Percentiles rank a stretch among this genome's conserved stretches.
phyloP scores from a whole-genome alignment of 2,888 invertebrate species.

The Helleia helle region DNA sequence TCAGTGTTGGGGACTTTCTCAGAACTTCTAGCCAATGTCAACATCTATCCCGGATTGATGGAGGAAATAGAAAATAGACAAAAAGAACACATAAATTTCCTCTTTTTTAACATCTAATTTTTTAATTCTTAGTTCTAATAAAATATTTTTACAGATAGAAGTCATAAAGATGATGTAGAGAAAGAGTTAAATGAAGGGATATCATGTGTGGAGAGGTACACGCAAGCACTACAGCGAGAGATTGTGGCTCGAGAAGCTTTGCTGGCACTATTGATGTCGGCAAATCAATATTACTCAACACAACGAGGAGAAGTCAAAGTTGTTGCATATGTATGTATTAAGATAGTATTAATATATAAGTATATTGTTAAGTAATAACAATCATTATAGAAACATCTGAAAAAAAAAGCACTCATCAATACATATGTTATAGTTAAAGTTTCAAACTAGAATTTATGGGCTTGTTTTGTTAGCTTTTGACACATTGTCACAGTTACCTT shows the following conservation, averaged over 20 bases:
- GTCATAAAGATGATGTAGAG: conserved; percentile 89
- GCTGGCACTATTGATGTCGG: conserved; percentile 84
- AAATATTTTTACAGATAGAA: conserved; percentile 76
- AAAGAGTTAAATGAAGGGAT: conserved; percentile 90
- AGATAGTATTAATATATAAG: too few species aligned
- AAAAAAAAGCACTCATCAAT: too few species aligned
- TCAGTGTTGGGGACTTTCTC: too few species aligned
- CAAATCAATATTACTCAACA: conserved; percentile 89
- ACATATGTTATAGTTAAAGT: too few species aligned
- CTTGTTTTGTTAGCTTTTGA: too few species aligned
- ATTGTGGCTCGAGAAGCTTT: conserved; percentile 86
- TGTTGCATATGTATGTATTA: conserved; percentile 94
- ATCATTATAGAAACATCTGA: too few species aligned
- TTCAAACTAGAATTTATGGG: too few species aligned
- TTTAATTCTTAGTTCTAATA: conserved; percentile 10
- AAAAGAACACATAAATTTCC: not conserved
- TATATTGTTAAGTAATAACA: too few species aligned
- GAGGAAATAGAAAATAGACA: not conserved
- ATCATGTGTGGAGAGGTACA: conserved; percentile 84
- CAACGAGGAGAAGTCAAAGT: conserved; percentile 96
- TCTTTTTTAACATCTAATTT: not conserved
- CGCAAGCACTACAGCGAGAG: conserved; percentile 86
- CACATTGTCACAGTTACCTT: too few species aligned
- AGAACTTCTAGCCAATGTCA: too few species aligned
- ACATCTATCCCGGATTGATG: too few species aligned